A percentile compares a stretch with the other conserved stretches of the same genome.
Evolutionary conservation across 2,888 invertebrate genomes (phyloP).

Genomic region (Apodemia duryi): DNA sequence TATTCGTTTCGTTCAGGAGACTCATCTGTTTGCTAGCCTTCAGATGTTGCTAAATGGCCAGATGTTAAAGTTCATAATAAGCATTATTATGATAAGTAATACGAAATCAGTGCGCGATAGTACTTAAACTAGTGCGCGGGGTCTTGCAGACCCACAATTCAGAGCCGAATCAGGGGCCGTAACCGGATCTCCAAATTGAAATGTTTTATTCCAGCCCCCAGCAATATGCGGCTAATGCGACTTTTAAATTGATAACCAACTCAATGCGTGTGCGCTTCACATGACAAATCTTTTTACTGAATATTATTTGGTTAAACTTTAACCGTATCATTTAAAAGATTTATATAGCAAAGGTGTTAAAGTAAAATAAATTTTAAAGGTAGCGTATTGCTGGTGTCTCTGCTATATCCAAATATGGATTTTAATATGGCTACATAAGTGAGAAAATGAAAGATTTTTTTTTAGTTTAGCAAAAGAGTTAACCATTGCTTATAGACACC

Average conservation of each 20-base stretch:
- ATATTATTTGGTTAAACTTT: conserved; percentile 71
- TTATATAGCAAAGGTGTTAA: background rate
- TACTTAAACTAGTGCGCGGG: conserved; percentile 71
- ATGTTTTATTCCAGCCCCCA: conserved; percentile 73
- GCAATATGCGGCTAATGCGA: conserved; percentile 59
- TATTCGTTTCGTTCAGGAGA: no score
- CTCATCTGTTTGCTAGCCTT: no score
- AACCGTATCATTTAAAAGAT: conserved; percentile 62
- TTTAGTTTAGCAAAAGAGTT: no score
- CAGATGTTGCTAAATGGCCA: background rate
- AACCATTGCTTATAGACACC: no score
- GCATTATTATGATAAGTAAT: background rate
- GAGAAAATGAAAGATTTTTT: no score
- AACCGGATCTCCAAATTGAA: conserved; percentile 79
- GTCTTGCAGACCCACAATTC: conserved; percentile 73
- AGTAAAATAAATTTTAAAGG: background rate
- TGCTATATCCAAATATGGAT: background rate
- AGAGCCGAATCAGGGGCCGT: conserved; percentile 68
- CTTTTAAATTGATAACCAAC: conserved; percentile 77
- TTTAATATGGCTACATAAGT: no score
- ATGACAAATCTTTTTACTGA: conserved; percentile 54
- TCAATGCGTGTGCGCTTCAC: conserved; percentile 52
- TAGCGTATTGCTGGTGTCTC: background rate
- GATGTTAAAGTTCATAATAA: background rate
- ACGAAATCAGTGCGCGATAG: conserved; percentile 31